A percentile compares a stretch with the other conserved stretches of the same genome.
These are phyloP conservation scores for Myopa testacea DNA, from an alignment of 2,888 invertebrate species.

Conservation along the genomic window DNA sequence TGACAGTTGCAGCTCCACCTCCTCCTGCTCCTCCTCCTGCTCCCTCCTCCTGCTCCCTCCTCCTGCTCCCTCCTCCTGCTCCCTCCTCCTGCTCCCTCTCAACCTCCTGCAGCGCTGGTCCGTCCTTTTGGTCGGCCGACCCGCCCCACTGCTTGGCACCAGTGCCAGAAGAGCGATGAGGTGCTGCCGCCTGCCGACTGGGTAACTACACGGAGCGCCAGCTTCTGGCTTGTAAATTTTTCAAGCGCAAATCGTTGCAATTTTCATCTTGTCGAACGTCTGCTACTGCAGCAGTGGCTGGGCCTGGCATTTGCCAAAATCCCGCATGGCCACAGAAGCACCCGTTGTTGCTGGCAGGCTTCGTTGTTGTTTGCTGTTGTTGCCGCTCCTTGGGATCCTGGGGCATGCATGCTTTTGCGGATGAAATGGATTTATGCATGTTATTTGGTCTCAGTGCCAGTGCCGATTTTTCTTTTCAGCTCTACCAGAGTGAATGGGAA, in stretches of 20 bases:
- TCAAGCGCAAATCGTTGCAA: conserved; percentile 22
- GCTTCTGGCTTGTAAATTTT: conserved; percentile 26
- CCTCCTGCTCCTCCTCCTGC: not conserved
- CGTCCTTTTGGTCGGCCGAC: not conserved
- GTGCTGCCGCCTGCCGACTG: not conserved
- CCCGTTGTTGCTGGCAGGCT: conserved; percentile 1
- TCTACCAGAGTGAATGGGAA: not conserved
- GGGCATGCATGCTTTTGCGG: conserved; percentile 27
- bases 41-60: not conserved
- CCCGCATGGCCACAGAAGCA: conserved; percentile 22
- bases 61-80: not conserved
- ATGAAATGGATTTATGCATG: conserved; percentile 38
- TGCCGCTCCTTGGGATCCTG: not conserved
- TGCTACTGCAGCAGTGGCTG: conserved; percentile 1
- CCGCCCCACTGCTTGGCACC: not conserved
- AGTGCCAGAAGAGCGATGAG: not conserved
- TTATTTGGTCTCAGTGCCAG: conserved; percentile 37
- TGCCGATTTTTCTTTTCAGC: conserved; percentile 30
- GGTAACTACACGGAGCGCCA: not conserved
- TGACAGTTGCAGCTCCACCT: conserved; percentile 29
- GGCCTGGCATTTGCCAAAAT: conserved; percentile 26
- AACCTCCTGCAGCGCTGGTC: not conserved
- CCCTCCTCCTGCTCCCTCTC: not conserved
- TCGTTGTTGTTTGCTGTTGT: conserved; percentile 26
- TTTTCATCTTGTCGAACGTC: conserved; percentile 26